Conservation (phyloP, 1,140 invertebrate species). For the Orius laevigatus region DNA sequence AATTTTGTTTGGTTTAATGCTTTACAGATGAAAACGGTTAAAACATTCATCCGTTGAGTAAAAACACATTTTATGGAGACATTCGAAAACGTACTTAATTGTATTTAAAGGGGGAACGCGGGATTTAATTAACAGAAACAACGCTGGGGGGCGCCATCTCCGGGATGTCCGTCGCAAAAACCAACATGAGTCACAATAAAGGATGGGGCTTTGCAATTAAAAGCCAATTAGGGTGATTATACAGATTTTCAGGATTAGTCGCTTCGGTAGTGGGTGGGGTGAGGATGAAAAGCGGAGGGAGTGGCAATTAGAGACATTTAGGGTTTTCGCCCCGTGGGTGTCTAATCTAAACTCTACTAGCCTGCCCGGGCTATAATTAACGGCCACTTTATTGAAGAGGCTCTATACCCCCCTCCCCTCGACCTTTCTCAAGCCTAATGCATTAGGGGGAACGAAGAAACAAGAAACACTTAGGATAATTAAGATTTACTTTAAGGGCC, state of each 20-base stretch:
- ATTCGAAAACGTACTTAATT: too few relatives aligned
- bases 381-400: constrained; percentile 4
- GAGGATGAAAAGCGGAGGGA: neutral
- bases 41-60: too few relatives aligned
- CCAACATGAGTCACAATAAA: constrained; percentile 10
- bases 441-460: neutral
- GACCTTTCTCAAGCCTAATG: constrained; percentile 1
- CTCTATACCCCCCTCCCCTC: neutral
- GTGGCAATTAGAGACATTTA: constrained; percentile 11
- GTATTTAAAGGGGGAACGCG: constrained; percentile 1
- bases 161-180: too few relatives aligned
- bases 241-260: constrained; percentile 11
- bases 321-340: neutral
- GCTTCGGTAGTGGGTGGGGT: neutral
- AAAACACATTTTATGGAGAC: too few relatives aligned
- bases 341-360: neutral
- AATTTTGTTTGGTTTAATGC: constrained; percentile 13
- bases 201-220: constrained; percentile 8
- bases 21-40: neutral
- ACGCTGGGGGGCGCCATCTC: neutral
- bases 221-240: constrained; percentile 12
- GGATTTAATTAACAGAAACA: constrained; percentile 12
- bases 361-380: neutral
- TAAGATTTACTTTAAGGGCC: too few relatives aligned
- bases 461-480: too few relatives aligned